phyloP scores from a whole-genome alignment of 2,888 invertebrate genomes.

The Abscondita cerata region DNA sequence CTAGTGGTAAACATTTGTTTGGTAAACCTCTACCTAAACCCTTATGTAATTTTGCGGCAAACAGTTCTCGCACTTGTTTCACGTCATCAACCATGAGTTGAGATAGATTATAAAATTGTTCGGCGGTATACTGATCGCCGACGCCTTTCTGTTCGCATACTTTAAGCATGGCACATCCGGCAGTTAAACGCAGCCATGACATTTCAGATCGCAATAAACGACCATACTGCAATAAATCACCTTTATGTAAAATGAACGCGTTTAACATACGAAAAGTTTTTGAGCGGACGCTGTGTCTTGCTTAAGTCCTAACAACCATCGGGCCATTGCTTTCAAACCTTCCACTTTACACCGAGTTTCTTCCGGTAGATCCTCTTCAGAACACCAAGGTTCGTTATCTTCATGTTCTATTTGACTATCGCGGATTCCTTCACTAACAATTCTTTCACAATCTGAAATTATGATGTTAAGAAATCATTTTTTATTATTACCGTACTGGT shows the following conservation, averaged over 20 bases:
- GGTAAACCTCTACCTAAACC: slow-evolving; percentile 82
- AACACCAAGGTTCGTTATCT: slow-evolving; percentile 76
- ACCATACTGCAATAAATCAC: slow-evolving; percentile 68
- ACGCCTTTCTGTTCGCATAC: slow-evolving; percentile 96
- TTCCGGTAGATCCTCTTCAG: slow-evolving; percentile 85
- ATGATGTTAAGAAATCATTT: too few relatives aligned
- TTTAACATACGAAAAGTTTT: slow-evolving; percentile 94
- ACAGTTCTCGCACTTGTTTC: slow-evolving; percentile 84
- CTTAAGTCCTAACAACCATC: slow-evolving; percentile 93
- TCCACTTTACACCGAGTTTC: slow-evolving; percentile 93
- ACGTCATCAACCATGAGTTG: slow-evolving; percentile 88
- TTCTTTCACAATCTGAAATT: slow-evolving; percentile 88
- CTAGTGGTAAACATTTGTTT: slow-evolving; percentile 89
- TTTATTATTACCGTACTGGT: too few relatives aligned
- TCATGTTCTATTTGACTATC: slow-evolving; percentile 57
- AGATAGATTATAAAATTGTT: slow-evolving; percentile 94
- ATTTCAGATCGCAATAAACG: slow-evolving; percentile 84
- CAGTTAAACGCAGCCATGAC: slow-evolving; percentile 90
- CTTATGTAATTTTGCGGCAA: slow-evolving; percentile 92
- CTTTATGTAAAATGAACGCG: slow-evolving; percentile 92
- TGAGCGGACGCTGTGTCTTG: slow-evolving; percentile 87
- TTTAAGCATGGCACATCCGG: slow-evolving; percentile 95
- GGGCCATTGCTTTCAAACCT: slow-evolving; percentile 94
- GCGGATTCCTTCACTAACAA: slow-evolving; percentile 83
- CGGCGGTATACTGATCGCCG: slow-evolving; percentile 91